Evolutionary conservation across 1,140 invertebrate species (phyloP), one percentile per base, ranked within the genome.

Genomic region (Anadara kagoshimensis): DNA sequence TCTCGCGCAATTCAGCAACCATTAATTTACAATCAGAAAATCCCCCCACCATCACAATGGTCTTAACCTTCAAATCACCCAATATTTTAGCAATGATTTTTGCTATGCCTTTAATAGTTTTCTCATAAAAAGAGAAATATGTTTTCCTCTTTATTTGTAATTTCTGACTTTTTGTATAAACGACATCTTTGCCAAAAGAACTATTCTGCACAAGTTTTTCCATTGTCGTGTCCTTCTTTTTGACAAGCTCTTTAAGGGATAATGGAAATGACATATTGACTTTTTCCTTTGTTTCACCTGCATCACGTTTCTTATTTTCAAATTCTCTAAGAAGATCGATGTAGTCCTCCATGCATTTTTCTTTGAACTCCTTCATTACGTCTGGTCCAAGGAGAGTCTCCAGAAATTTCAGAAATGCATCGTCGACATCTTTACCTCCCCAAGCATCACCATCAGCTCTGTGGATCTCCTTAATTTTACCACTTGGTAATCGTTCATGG

Each of bases 381-480:
- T 59, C 24, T 29, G 43, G 51, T 8, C 71, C 67, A 24, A 75
- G 22, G 12, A 80, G 41, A 14, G 65, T 49, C 0, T 68, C 65
- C 0, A 81, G 14, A 54, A 78, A 67, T 57, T 73, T 47, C 10
- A 68, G 44, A 45, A 78, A 78, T 3, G 29, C 44, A 16, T 76
- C 67, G 43, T 78, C 73, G 20, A 81, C 68, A 53, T 59, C 44
- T 64, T 69, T 78, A 5, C 79, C 79, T 26, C 79, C 79, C 73
- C 70, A 81, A 14, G 59, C 58, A 53, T 73, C 79, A 29, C 79
- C 73, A 36, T 62, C 71, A 4, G 76, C 73, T n/a, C 63, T 65
- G 29, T 68, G 67, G 2, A 81, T 11, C 54, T 81, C 79, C 54
- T 67, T 36, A n/a, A 81, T 22, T 20, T 58, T 53, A 44, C 68